Conservation (phyloP, 2,888 invertebrate genomes). For the Lasioglossum zephyrum region DNA sequence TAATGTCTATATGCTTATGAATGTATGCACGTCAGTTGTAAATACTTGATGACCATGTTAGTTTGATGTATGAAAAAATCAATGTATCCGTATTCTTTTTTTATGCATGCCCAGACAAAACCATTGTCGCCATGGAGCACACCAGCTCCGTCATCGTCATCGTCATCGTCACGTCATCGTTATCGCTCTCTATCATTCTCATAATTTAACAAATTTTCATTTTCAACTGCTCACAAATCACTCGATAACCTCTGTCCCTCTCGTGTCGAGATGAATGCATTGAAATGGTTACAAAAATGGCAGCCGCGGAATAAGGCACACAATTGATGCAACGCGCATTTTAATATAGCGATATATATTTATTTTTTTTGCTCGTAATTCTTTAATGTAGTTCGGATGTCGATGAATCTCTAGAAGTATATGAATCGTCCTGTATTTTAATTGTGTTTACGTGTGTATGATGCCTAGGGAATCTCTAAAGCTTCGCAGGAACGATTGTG, state of each 20-base stretch:
- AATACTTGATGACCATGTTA: constrained; percentile 59
- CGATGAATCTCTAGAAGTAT: constrained; percentile 60
- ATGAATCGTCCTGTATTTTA: constrained; percentile 61
- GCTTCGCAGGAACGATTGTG: constrained; percentile 72
- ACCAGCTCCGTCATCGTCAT: constrained; percentile 38
- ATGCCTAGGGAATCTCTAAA: constrained; percentile 64
- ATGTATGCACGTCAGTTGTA: constrained; percentile 65
- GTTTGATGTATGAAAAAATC: constrained; percentile 67
- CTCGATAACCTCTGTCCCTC: constrained; percentile 50
- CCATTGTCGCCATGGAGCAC: constrained; percentile 42
- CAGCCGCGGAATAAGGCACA: constrained; percentile 84
- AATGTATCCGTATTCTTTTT: constrained; percentile 56
- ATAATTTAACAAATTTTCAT: constrained; percentile 51
- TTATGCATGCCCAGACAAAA: constrained; percentile 68
- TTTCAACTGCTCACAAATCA: constrained; percentile 53
- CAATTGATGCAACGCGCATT: constrained; percentile 84
- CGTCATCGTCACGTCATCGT: not conserved
- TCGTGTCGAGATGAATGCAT: constrained; percentile 72
- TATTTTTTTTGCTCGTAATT: constrained; percentile 40
- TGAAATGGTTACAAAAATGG: constrained; percentile 82
- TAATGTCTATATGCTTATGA: constrained; percentile 66
- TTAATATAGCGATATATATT: constrained; percentile 70
- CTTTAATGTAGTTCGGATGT: constrained; percentile 65
- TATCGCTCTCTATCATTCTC: constrained; percentile 24
- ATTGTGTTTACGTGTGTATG: constrained; percentile 53